Base-by-base conservation (phyloP, 2,113 vertebrate species). In the Saccopteryx bilineata region DNA sequence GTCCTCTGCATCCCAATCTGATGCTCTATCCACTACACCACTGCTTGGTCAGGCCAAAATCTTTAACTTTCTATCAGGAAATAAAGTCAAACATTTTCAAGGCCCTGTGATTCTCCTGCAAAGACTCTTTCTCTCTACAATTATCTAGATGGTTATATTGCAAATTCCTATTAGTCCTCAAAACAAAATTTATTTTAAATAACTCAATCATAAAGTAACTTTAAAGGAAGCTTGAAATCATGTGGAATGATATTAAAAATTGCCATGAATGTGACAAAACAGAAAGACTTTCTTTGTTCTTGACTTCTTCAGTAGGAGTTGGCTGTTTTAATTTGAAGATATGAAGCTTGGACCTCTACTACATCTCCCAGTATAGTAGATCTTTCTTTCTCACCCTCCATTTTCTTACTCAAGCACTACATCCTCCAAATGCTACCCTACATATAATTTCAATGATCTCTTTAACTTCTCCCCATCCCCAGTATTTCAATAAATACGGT, bases 151-250 rank as follows among this genome's bases (percentile, higher is more conserved):
- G 21, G 5, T 33, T 80, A 56, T 23, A 33, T 5, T 60, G 9
- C 8, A 46, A 33, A 48, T 88, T 66, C 84, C 21, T 81, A 10
- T 28, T 69, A 24, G 39, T 94, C 19, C 7, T 58, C 50, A 85
- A 89, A 92, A 60, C 4, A 68, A 91, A 92, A 79, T 76, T 90
- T 7, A 68, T 90, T 69, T 69, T 14, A 91, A 91, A 24, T 94
- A 33, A 54, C 31, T 86, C 19, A 91, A 33, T 31, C 76, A 48
- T 79, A 78, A n/a, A 65, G 33, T 80, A 50, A 31, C 8, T 83
- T 87, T 83, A 63, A 87, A 84, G 28, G 13, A 79, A 39, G 1
- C 0, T 18, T 50, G 56, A 90, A 24, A 82, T n/a, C 13, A 50
- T 7, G 1, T 54, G 63, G 5, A 65, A 58, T 65, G 61, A n/a